phyloP scores from a whole-genome alignment of 2,888 invertebrate genomes.

The Diogma glabrata region DNA sequence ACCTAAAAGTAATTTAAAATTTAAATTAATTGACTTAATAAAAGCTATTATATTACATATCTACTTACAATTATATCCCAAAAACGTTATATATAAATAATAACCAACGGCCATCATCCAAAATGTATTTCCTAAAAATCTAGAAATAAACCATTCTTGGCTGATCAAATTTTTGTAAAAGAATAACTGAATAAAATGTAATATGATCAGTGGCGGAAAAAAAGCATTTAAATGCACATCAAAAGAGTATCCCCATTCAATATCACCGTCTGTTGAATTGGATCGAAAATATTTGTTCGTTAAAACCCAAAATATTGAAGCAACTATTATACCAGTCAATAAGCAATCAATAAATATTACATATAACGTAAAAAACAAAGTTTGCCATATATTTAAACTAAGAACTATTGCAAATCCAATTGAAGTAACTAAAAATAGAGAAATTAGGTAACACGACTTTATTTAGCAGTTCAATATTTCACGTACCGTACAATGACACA shows the following conservation, averaged over 20 bases:
- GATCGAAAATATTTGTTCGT: constrained; percentile 32
- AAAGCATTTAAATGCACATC: constrained; percentile 98
- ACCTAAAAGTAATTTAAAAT: constrained; percentile 54
- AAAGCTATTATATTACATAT: neutral
- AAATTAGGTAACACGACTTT: neutral
- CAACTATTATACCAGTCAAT: constrained; percentile 72
- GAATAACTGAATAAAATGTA: constrained; percentile 86
- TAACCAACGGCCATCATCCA: constrained; percentile 87
- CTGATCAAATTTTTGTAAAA: constrained; percentile 77
- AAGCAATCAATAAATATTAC: constrained; percentile 93
- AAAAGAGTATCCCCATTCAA: constrained; percentile 98
- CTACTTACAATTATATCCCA: constrained; percentile 86
- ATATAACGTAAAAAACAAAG: constrained; percentile 76
- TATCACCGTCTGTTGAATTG: constrained; percentile 37
- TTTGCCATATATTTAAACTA: constrained; percentile 52
- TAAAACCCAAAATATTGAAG: constrained; percentile 79
- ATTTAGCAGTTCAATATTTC: constrained; percentile 9
- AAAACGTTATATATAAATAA: constrained; percentile 93
- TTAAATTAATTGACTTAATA: too few species aligned
- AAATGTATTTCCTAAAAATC: constrained; percentile 81
- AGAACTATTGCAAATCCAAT: constrained; percentile 75
- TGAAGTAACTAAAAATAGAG: constrained; percentile 63
- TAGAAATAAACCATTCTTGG: constrained; percentile 63
- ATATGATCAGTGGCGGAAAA: constrained; percentile 87
- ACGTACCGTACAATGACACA: constrained; percentile 64